Percentiles rank a stretch among this genome's conserved stretches.
phyloP scores from a whole-genome alignment of 1,140 invertebrate species.

The Bombyx mandarina region DNA sequence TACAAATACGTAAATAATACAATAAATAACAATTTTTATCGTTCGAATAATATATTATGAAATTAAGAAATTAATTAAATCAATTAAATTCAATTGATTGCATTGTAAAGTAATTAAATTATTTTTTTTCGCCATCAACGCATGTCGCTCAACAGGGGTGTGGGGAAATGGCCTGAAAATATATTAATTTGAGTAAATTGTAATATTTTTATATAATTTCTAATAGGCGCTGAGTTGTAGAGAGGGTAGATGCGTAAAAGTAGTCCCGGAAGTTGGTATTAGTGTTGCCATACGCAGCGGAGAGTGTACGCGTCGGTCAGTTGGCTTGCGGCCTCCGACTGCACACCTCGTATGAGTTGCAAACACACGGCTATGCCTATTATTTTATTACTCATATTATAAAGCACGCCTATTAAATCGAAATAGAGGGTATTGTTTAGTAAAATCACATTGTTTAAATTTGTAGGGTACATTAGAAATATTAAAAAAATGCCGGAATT shows the following conservation, averaged over 20 bases:
- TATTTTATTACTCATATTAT: slow-evolving; percentile 5
- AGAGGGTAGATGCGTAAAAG: slow-evolving; percentile 41
- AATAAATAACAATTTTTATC: not conserved
- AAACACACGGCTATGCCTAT: not conserved
- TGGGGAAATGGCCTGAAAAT: slow-evolving; percentile 33
- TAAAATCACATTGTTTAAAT: slow-evolving; percentile 1
- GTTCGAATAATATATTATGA: not conserved
- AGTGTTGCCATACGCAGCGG: slow-evolving; percentile 58
- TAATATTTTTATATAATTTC: slow-evolving; percentile 52
- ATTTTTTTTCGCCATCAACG: not conserved
- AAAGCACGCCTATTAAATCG: not conserved
- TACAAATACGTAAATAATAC: too few species aligned
- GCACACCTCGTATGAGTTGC: not conserved
- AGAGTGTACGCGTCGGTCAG: slow-evolving; percentile 26
- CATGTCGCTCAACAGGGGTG: slow-evolving; percentile 17
- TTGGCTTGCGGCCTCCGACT: slow-evolving; percentile 9
- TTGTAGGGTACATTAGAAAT: not conserved
- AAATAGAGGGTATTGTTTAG: not conserved
- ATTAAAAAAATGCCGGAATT: too few species aligned
- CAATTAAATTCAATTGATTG: not conserved
- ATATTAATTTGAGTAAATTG: slow-evolving; percentile 38
- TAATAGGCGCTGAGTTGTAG: slow-evolving; percentile 59
- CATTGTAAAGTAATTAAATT: not conserved
- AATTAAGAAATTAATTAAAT: not conserved
- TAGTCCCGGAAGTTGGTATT: slow-evolving; percentile 35